Base-by-base conservation (phyloP, 30 jellyfish, hydroid and myxozoan species). In the Pelagia noctiluca region DNA sequence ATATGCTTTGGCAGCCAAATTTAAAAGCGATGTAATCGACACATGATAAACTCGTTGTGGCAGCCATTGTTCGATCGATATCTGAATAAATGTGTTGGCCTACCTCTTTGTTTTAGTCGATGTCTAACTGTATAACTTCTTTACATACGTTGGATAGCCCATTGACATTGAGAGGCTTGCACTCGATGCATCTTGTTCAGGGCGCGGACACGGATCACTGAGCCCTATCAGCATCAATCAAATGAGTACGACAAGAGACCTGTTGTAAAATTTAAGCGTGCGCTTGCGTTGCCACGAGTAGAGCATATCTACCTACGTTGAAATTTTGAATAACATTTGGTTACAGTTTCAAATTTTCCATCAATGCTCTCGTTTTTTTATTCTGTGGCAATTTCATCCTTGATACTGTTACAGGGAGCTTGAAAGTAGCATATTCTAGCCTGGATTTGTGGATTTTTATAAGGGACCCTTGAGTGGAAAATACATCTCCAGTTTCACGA, bases 171-270 rank as follows among this genome's bases (percentile, higher is more conserved):
- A 26, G 76, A 69, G 50, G 80, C 84, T 72, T 81, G 91, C 91
- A 81, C 91, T 65, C 91, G 48, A 81, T 81, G 80, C 91, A 12
- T 84, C 26, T 63, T 70, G 91, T 37, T 70, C 65, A 49, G 54
- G 54, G 83, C 83, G 36, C 83, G 83, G 72, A 64, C 84, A 81
- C 72, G 91, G 91, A 81, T 81, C 91, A 81, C 82, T 54, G 91
- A 66, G 48, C 91, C 29, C 91, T 65, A 66, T 81, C 91, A 81
- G 72, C 72, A 81, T 81, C 85, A 68, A 66, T 68, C 91, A 72
- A 81, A 50, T 49, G 50, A 70, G 57, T 81, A 46, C 74, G 75
- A 81, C 91, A 81, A 81, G 91, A 66, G 84, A 81, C 91, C 91
- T 81, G 91, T 57, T 65, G 48, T 21, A 53, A 52, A 52, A 10